Base-by-base conservation (phyloP, 2,797 vertebrate species). In the Vultur gryphus region DNA sequence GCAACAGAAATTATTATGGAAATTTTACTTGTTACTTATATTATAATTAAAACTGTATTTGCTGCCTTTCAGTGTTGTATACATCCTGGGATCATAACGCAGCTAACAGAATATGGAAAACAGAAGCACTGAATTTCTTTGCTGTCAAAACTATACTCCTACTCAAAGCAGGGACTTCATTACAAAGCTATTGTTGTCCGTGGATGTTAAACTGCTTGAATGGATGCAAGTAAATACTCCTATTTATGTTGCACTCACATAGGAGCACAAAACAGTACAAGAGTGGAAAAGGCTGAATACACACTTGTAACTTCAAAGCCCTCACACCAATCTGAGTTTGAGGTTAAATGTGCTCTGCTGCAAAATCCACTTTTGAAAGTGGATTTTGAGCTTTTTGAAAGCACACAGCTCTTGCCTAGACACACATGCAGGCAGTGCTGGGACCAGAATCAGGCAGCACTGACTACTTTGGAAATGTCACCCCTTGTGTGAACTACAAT, bases 351-450 rank as follows among this genome's bases (percentile, higher is more conserved):
- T 13, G 70, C 64, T 65, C 35, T 64, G 39, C 73, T 58, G 33
- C 55, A 71, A 57, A 70, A 52, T 13, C 29, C 29, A 16, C 43
- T 72, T 48, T 11, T 25, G 29, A 11, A 48, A 55, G 46, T 3
- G 44, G 35, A 55, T 48, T 33, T 39, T 24, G 29, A 29, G 61
- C 46, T 66, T 29, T 80, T 23, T 12, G 28, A 10, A 73, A 51
- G 52, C 61, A 31, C 51, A 14, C 0, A 2, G 39, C 49, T 81
- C 80, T 18, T 55, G 49, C 31, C 54, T 23, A 11, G 48, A 31
- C 46, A 46, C 0, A 4, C 33, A 5, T 0, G 26, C 52, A 35
- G 73, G 73, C 67, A 49, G 51, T 0, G 2, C 35, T 11, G 49
- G 31, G 35, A 81, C 18, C 46, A 41, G 65, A 16, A 20, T 1